Evolutionary conservation across 2,888 invertebrate genomes (phyloP).

Genomic region (Anodontia alba): DNA sequence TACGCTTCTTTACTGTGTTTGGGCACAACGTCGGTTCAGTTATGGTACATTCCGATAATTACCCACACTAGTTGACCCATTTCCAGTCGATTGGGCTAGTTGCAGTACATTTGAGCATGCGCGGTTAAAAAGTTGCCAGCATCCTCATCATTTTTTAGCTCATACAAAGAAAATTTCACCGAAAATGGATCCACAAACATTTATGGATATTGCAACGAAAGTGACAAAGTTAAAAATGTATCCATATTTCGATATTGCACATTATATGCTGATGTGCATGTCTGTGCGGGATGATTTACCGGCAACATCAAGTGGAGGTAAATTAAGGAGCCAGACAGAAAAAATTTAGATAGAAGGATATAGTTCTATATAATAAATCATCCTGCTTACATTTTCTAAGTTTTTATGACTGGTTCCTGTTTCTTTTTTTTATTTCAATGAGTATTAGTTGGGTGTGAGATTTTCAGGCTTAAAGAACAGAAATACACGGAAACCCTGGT

Average conservation of each 20-base stretch:
- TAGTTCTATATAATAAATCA: too few relatives aligned
- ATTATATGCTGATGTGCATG: constrained; percentile 96
- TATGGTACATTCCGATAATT: too few relatives aligned
- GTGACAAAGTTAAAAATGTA: constrained; percentile 99
- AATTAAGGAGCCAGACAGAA: not conserved
- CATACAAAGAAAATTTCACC: constrained; percentile 17
- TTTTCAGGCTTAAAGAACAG: too few relatives aligned
- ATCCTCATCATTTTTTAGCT: constrained; percentile 34
- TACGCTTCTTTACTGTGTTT: too few relatives aligned
- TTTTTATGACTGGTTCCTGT: too few relatives aligned
- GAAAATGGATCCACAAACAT: constrained; percentile 87
- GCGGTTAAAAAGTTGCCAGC: constrained; percentile 34
- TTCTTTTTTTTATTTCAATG: too few relatives aligned
- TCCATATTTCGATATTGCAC: constrained; percentile 99
- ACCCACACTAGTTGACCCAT: too few relatives aligned
- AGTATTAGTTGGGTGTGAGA: too few relatives aligned
- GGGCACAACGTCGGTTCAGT: too few relatives aligned
- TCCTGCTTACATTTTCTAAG: too few relatives aligned
- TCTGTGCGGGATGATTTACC: constrained; percentile 94
- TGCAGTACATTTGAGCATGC: constrained; percentile 31
- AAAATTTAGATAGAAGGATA: too few relatives aligned
- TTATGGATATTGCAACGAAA: constrained; percentile 99
- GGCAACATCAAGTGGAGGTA: constrained; percentile 64
- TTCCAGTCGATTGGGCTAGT: not conserved
- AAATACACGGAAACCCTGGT: too few relatives aligned